Base-by-base conservation (phyloP, 1,140 invertebrate genomes). In the Popillia japonica region DNA sequence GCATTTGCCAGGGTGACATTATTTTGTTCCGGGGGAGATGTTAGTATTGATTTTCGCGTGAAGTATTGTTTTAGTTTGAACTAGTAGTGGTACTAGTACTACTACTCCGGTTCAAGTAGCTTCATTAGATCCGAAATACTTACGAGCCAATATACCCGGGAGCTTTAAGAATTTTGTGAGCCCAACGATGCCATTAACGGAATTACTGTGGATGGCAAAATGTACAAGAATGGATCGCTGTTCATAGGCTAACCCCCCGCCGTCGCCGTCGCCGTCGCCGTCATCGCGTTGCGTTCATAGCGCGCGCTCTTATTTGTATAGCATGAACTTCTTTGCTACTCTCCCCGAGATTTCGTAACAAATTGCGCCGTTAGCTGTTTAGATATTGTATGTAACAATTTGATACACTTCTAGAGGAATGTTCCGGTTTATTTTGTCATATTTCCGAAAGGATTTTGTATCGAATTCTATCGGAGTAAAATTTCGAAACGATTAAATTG, bases 41-140 rank as follows among this genome's bases (percentile, higher is more conserved):
- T 27, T 7, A 27, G 61, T 64, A 68, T 68, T 68, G 61, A 68
- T 68, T 68, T 68, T 27, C 61, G 14, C 14, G 22, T 68, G 61
- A 68, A 68, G 61, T 68, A 68, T 68, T 68, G 61, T 68, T 68
- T 68, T 23, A 68, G 61, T 68, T 68, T 23, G 61, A 68, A 68
- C 61, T 68, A 68, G 61, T 22, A 68, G 20, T 68, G 4, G 61
- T 68, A 27, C 9, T 68, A 68, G 61, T 68, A 68, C 20, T 68
- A 68, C 17, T 8, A 27, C 17, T 68, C 22, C 7, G 27, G 61
- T 68, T 68, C 61, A 68, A 68, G 61, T 68, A 68, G 61, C 61
- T 68, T 68, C 61, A 68, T 68, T 68, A 68, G 61, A 20, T 68
- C 61, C 61, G 61, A 68, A 68, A 68, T 34, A 68, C 61, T 68